Conservation (phyloP, 2,797 vertebrate genomes). For the Poeciliopsis infans region DNA sequence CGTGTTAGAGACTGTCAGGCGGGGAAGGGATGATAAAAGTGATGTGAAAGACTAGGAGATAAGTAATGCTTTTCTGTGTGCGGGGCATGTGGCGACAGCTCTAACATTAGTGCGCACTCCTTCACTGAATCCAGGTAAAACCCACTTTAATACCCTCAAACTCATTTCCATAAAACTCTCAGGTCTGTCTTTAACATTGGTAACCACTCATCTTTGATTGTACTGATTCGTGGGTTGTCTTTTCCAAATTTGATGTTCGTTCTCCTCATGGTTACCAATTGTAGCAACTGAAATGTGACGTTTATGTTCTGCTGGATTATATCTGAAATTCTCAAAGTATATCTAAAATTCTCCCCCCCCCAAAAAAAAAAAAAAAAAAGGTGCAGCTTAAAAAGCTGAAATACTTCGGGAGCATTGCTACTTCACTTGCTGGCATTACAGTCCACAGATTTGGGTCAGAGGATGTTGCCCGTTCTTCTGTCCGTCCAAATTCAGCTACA, state of each 20-base stretch:
- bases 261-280: neutral
- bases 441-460: neutral
- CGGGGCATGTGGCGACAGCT: neutral
- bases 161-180: neutral
- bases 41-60: neutral
- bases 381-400: no score
- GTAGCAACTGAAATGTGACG: neutral
- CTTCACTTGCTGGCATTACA: no score
- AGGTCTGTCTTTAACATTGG: neutral
- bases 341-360: no score
- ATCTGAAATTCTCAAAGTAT: no score
- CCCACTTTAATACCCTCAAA: neutral
- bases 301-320: no score
- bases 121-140: slow-evolving; percentile 8
- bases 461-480: neutral
- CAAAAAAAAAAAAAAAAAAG: no score
- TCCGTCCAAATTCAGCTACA: neutral
- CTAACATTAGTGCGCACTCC: slow-evolving; percentile 9
- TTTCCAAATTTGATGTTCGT: neutral
- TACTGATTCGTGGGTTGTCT: neutral
- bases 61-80: slow-evolving; percentile 3
- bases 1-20: slow-evolving; percentile 7
- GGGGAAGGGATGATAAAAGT: slow-evolving; percentile 13
- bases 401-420: no score
- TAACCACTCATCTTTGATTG: neutral